Conservation (phyloP, 2,113 vertebrate genomes). For the Ellobius talpinus region DNA sequence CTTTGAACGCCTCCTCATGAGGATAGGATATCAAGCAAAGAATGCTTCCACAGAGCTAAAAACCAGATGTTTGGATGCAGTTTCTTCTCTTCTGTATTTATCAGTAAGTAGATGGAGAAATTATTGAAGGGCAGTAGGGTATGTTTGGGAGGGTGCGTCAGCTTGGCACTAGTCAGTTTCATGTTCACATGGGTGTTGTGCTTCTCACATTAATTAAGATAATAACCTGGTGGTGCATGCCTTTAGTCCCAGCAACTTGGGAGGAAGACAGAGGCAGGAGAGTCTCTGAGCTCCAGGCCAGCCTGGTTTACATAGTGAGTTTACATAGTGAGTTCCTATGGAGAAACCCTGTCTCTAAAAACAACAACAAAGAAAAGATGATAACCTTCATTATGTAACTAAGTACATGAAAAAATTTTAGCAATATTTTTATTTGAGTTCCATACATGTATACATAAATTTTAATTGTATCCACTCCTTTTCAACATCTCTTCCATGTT, state of each 20-base stretch:
- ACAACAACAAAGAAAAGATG: neutral
- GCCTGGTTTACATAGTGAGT: neutral
- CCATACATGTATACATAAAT: neutral
- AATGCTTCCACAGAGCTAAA: slow-evolving; percentile 91
- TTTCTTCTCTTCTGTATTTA: slow-evolving; percentile 92
- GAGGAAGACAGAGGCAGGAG: neutral
- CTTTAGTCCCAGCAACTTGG: neutral
- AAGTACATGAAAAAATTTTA: neutral
- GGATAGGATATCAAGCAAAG: slow-evolving; percentile 90
- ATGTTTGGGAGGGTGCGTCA: neutral
- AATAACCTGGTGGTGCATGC: neutral
- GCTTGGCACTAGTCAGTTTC: neutral
- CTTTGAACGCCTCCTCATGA: slow-evolving; percentile 90
- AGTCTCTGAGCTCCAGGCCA: neutral
- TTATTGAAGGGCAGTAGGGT: neutral
- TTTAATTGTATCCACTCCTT: neutral
- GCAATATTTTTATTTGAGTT: neutral
- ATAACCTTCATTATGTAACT: neutral
- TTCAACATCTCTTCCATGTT: neutral
- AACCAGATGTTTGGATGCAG: slow-evolving; percentile 93
- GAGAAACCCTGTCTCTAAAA: neutral
- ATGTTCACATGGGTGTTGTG: neutral
- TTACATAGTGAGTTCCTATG: neutral
- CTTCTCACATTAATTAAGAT: slow-evolving; percentile 19
- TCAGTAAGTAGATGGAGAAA: slow-evolving; percentile 86